These are phyloP conservation scores for Leptinotarsa defecta DNA, from an alignment of 1,140 invertebrate species.

Conservation along the genomic window DNA sequence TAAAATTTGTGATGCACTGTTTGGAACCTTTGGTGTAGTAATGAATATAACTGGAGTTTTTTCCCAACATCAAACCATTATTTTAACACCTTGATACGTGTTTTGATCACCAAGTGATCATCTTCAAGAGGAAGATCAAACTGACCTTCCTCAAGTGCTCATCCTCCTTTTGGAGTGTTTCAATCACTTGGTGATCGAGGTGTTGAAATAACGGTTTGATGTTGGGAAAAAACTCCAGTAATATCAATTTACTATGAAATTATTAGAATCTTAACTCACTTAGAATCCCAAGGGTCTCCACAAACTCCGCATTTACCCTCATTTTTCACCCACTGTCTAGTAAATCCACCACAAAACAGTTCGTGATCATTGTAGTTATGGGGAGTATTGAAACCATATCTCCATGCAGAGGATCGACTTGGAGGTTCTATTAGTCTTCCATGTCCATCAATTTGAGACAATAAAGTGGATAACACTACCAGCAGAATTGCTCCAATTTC, in stretches of 20 bases:
- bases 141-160: too few relatives aligned
- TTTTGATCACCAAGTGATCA: too few relatives aligned
- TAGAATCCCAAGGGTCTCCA: slow-evolving; percentile 79
- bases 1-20: too few relatives aligned
- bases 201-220: too few relatives aligned
- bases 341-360: slow-evolving; percentile 85
- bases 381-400: slow-evolving; percentile 74
- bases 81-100: too few relatives aligned
- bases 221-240: too few relatives aligned
- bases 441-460: slow-evolving; percentile 67
- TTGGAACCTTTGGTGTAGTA: too few relatives aligned
- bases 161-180: too few relatives aligned
- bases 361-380: slow-evolving; percentile 89
- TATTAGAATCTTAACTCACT: slow-evolving; percentile 51
- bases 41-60: too few relatives aligned
- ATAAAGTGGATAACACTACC: slow-evolving; percentile 4
- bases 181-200: neutral
- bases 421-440: slow-evolving; percentile 85
- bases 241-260: too few relatives aligned
- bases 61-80: too few relatives aligned
- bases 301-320: slow-evolving; percentile 87
- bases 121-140: too few relatives aligned
- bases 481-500: slow-evolving; percentile 21
- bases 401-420: slow-evolving; percentile 81
- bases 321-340: slow-evolving; percentile 72